Percentiles rank a stretch among this genome's conserved stretches.
phyloP scores from a whole-genome alignment of 2,113 vertebrate genomes.

The Apodemus sylvaticus region DNA sequence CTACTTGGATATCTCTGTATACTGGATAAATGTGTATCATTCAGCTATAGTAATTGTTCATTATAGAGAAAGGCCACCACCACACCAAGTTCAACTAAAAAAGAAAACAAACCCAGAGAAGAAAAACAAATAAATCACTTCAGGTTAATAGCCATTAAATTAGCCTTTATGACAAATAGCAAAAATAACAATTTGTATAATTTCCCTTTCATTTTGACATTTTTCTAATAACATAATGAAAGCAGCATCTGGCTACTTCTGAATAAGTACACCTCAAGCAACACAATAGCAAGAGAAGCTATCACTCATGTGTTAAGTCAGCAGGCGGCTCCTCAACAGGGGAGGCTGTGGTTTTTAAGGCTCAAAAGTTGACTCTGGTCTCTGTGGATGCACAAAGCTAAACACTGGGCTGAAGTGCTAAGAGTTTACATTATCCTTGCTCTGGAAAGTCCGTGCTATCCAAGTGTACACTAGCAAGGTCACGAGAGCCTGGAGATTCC shows the following conservation, averaged over 20 bases:
- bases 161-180: neutral
- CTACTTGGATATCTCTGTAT: neutral
- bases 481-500: neutral
- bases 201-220: neutral
- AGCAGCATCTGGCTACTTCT: neutral
- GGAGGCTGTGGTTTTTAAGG: accelerated
- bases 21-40: neutral
- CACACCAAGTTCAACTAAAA: neutral
- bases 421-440: neutral
- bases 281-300: neutral
- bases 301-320: neutral
- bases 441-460: neutral
- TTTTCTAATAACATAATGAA: conserved; percentile 2
- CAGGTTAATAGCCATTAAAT: neutral
- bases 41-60: neutral
- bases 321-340: neutral
- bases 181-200: neutral
- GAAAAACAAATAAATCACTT: neutral
- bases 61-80: neutral
- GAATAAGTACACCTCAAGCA: neutral
- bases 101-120: neutral
- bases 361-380: too few relatives aligned
- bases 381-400: neutral
- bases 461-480: neutral
- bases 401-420: accelerated